Evolutionary conservation across 2,113 vertebrate species (phyloP).

Genomic region (Bos taurus): ARS-UCD2.0 NC_037333.1:115726001-115726500

Average conservation of each 20-base stretch:
- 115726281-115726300: no score
- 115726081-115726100: background rate
- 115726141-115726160: background rate
- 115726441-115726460: no score
- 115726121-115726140: background rate
- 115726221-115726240: background rate
- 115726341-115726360: background rate
- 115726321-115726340: background rate
- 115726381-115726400: fast-evolving
- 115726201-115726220: fast-evolving
- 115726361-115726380: background rate
- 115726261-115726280: background rate
- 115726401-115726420: background rate
- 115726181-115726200: no score
- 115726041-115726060: background rate
- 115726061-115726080: background rate
- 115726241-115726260: background rate
- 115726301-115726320: background rate
- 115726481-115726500: no score
- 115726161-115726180: background rate
- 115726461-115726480: no score
- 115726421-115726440: background rate
- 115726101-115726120: background rate
- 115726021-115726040: background rate
- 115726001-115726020: background rate